Percentiles rank a stretch among this genome's conserved stretches.
Evolutionary conservation across 2,888 invertebrate species (phyloP).

Genomic region (Lycaena phlaeas): DNA sequence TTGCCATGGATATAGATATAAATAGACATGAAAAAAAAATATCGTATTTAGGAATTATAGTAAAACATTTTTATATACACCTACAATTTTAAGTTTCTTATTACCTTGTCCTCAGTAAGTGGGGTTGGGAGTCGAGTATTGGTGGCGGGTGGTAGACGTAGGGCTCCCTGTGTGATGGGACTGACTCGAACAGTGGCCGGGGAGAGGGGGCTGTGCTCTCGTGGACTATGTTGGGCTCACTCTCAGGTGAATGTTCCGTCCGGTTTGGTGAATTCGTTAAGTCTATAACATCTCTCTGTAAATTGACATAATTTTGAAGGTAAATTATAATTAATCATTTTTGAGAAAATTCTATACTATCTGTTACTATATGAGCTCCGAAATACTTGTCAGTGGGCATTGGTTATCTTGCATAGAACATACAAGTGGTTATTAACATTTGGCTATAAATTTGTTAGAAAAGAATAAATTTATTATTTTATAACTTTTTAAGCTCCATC

Average conservation of each 20-base stretch:
- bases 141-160: conserved; percentile 22
- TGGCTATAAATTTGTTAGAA: no score
- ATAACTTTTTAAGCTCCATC: no score
- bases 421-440: no score
- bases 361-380: no score
- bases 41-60: no score
- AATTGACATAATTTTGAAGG: conserved; percentile 8
- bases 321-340: neutral
- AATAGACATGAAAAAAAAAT: no score
- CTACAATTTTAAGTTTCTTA: no score
- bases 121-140: conserved; percentile 23
- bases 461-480: no score
- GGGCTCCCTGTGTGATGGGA: conserved; percentile 20
- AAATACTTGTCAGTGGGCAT: no score
- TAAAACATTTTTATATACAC: no score
- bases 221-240: conserved; percentile 10
- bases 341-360: neutral
- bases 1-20: no score
- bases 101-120: conserved; percentile 37
- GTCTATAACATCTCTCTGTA: conserved; percentile 53
- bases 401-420: no score
- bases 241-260: conserved; percentile 12
- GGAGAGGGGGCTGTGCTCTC: conserved; percentile 22
- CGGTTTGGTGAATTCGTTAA: conserved; percentile 41
- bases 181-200: conserved; percentile 20